Evolutionary conservation across 2,888 invertebrate genomes (phyloP), one percentile per base, ranked within the genome.

Genomic region (Pogonocherus hispidulus): DNA sequence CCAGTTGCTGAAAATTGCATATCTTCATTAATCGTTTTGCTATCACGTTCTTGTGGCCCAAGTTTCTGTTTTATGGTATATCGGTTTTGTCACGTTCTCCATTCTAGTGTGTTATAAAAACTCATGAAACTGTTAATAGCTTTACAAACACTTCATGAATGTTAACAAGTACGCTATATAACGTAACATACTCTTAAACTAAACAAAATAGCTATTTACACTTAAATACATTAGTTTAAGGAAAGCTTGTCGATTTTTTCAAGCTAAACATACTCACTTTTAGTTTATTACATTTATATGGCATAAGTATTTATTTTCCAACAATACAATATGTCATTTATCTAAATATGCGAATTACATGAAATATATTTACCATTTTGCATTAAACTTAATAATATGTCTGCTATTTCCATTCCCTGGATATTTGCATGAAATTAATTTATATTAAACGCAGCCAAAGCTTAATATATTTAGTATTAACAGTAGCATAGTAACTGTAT

Each of bases 101-200:
- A 64, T 75, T 72, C 60, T 74, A 67, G 67, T 69, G 57, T 68
- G 76, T 73, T 77, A 77, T 82, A 83, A 83, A 83, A 83, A 83
- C 79, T 81, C 80, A 78, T 81, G 82, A 78, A 82, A 82, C 81
- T 80, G 83, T 80, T 83, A 83, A 83, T 81, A 80, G 82, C 79
- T 81, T 81, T 77, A 81, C 81, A 82, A 81, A 82, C 83, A 82
- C 82, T 80, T 76, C 80, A 80, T 82, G 83, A 82, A 83, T 83
- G 82, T 82, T 83, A 83, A 83, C 81, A 80, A 82, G 79, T 76
- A 75, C 77, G 76, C 74, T 75, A 75, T 79, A 78, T 78, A 79
- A 80, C 80, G 80, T 79, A 77, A 76, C 75, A 76, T 65, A 56
- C 72, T 59, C 62, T 68, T 59, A 71, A 70, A 70, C 76, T 63